Evolutionary conservation across 2,888 invertebrate genomes (phyloP), one percentile per base, ranked within the genome.

Genomic region (Cheilosia vernalis): DNA sequence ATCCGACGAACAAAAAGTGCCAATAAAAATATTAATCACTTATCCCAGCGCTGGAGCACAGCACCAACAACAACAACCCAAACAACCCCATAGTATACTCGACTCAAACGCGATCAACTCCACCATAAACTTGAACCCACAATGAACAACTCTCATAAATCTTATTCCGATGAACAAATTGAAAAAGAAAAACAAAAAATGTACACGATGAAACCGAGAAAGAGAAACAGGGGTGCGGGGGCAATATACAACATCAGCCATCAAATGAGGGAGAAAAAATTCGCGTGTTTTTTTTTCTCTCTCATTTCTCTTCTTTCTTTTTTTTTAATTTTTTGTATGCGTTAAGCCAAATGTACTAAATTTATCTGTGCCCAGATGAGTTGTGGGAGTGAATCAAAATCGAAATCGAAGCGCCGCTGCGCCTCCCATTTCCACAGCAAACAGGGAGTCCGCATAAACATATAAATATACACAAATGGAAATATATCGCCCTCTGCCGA

Each of bases 21-120:
- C 86, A 86, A 86, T 86, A 86, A 82, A 86, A 86, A 86, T 86
- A 86, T 86, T 86, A 86, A 86, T 86, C 86, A 85, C 76, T 81
- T 85, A 85, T 85, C 61, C 76, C 69, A 79, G 83, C 49, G 85
- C 67, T 70, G 51, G 72, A 81, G 72, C 66, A 51, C 55, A 51
- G 66, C 58, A 51, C 30, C 27, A 27, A 27, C 27, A 27, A 27
- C 27, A 6, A 7, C 27, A 27, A 7, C 6, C 27, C 27, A 61
- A 70, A 72, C 76, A 81, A 79, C 82, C 66, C 79, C 72, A 79
- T 64, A 77, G 64, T 67, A 70, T 67, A 70, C 53, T 76, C 79
- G 73, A 77, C 49, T 72, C 79, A 70, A 77, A 73, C 58, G 76
- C 83, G 73, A 80, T 83, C 79, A 83, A 70, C 74, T 87, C 80